Evolutionary conservation across 2,113 vertebrate genomes (phyloP).

Genomic region (Ahaetulla prasina): DNA sequence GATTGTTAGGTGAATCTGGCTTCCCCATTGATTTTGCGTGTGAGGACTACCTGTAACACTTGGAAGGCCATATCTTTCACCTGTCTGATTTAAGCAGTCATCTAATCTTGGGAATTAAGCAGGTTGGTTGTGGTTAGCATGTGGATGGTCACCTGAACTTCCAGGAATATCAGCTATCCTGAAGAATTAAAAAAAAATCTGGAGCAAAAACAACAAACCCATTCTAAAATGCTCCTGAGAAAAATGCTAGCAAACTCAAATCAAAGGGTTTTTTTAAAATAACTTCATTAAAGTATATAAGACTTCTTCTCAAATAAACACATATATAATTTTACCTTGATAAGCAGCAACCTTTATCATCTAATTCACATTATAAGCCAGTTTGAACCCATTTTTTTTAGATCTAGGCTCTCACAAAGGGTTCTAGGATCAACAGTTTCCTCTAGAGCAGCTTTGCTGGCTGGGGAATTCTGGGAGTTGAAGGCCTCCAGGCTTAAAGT

Average conservation of each 20-base stretch:
- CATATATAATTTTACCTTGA: not conserved
- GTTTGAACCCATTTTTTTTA: not conserved
- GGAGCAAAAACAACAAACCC: not conserved
- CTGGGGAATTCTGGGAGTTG: no score
- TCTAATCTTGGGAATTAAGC: not conserved
- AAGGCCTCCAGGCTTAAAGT: no score
- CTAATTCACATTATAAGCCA: not conserved
- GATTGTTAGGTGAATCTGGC: not conserved
- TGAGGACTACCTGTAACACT: not conserved
- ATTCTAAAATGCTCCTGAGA: not conserved
- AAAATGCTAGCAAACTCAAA: not conserved
- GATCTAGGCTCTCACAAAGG: not conserved
- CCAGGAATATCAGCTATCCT: not conserved
- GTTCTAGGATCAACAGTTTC: not conserved
- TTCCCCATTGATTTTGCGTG: not conserved
- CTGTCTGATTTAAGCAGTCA: not conserved
- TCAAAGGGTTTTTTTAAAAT: not conserved
- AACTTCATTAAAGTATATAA: not conserved
- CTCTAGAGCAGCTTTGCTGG: no score
- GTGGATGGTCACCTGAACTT: not conserved
- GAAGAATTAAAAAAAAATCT: not conserved
- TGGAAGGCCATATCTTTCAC: not conserved
- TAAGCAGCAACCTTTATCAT: not conserved
- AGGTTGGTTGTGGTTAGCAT: not conserved
- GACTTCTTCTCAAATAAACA: not conserved